Percentiles rank a stretch among this genome's conserved stretches.
phyloP scores from a whole-genome alignment of 2,888 invertebrate genomes.

The Napeogenes sylphis region DNA sequence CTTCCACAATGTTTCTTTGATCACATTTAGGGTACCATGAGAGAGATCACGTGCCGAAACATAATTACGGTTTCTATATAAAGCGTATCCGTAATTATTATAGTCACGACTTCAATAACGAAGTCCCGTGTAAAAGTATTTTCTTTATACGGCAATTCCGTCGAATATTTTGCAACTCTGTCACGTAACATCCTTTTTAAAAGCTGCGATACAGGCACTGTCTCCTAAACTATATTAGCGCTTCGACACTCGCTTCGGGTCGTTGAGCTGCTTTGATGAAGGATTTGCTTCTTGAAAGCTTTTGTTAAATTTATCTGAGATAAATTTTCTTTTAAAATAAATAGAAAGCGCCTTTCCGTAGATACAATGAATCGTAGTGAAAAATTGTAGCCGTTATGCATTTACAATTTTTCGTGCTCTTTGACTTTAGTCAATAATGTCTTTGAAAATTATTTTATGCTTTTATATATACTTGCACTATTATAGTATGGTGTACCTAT shows the following conservation, averaged over 20 bases:
- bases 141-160: conserved; percentile 25
- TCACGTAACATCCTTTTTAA: conserved; percentile 36
- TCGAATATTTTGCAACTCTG: conserved; percentile 36
- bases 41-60: conserved; percentile 6
- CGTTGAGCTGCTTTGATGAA: conserved; percentile 67
- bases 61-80: conserved; percentile 7
- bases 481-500: not conserved
- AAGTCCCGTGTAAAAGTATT: conserved; percentile 25
- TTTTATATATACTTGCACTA: not conserved
- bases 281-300: conserved; percentile 69
- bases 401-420: conserved; percentile 18
- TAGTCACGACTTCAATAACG: conserved; percentile 19
- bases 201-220: conserved; percentile 41
- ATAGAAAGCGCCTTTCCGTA: conserved; percentile 44
- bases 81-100: conserved; percentile 16
- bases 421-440: conserved; percentile 7
- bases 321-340: conserved; percentile 56
- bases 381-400: conserved; percentile 40
- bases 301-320: conserved; percentile 59
- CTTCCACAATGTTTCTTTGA: conserved; percentile 3
- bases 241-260: conserved; percentile 55
- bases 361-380: conserved; percentile 41
- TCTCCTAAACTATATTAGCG: conserved; percentile 63
- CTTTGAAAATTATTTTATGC: not conserved
- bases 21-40: not conserved